Conservation (phyloP, 1,140 invertebrate genomes). For the Plodia interpunctella region DNA sequence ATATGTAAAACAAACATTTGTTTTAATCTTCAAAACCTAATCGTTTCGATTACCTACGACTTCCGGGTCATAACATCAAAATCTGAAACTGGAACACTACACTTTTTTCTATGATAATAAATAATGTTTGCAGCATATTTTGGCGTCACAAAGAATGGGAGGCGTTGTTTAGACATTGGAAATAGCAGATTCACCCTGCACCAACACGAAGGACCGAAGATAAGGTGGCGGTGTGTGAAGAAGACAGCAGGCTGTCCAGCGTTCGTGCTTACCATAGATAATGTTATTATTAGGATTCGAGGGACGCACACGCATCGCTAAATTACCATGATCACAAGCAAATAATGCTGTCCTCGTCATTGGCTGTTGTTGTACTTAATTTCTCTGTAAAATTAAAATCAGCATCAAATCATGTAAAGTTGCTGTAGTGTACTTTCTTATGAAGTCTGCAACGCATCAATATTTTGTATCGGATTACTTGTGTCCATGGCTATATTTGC, state of each 20-base stretch:
- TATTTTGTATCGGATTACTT: too few species aligned
- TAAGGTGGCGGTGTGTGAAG: conserved; percentile 55
- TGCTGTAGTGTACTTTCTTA: too few species aligned
- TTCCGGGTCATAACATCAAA: too few species aligned
- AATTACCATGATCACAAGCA: not conserved
- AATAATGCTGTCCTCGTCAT: too few species aligned
- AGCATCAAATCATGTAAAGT: too few species aligned
- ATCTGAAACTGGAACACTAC: too few species aligned
- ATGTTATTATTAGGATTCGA: conserved; percentile 48
- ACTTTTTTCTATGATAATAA: not conserved
- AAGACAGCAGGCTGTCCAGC: conserved; percentile 50
- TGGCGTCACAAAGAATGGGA: conserved; percentile 44
- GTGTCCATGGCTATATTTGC: too few species aligned
- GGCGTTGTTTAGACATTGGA: conserved; percentile 49
- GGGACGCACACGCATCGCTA: conserved; percentile 46
- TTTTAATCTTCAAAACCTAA: too few species aligned
- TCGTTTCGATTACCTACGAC: too few species aligned
- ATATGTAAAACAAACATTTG: too few species aligned
- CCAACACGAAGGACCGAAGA: conserved; percentile 52
- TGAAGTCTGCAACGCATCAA: too few species aligned
- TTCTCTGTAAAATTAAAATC: too few species aligned
- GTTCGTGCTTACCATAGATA: conserved; percentile 57
- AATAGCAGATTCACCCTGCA: conserved; percentile 46
- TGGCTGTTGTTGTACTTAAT: not conserved
- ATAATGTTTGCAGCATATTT: conserved; percentile 47